Evolutionary conservation across 1,140 invertebrate genomes (phyloP), one percentile per base, ranked within the genome.

Genomic region (Ips nitidus): DNA sequence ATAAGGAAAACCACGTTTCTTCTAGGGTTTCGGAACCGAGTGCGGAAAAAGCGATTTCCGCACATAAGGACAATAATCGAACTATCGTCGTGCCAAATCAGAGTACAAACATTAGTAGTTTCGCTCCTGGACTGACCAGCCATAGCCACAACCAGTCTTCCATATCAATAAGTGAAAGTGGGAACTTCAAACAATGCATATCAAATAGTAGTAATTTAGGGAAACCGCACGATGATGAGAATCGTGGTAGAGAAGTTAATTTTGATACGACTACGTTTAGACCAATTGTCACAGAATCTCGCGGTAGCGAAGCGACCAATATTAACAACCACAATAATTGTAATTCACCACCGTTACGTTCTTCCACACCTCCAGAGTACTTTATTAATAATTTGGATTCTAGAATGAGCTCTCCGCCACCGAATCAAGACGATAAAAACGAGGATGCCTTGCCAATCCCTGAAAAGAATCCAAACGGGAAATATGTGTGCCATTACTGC

Each of bases 401-500:
- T 52, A 74, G 68, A 66, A 45, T 63, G 43, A 70, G 66, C 55
- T 66, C 39, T 7, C 4, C 61, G 3, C 47, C 66, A 52, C 59
- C 61, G 5, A 59, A 55, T 8, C 70, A 75, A 3, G 58, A 73
- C 41, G 47, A 50, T n/a, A 59, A 66, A 61, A 52, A 39, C n/a
- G 74, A 75, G 6, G 74, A 75, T n/a, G 6, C 53, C 8, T 59
- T 57, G 38, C 45, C 66, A 2, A 66, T 52, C 0, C 71, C 72
- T 2, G 75, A 76, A 41, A 76, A 71, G 55, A 71, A 62, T 40
- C 57, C 75, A 1, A 72, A 65, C 45, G 87, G 87, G 45, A 84
- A 88, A 70, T 90, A 96, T 81, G 86, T 92, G 65, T 97, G 94
- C 78, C 88, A 89, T 1, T 95, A 94, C 80, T 97, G 94, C 82